These are phyloP conservation scores for Himalopsyche anomala DNA, from an alignment of 2,888 invertebrate genomes.

Conservation along the genomic window DNA sequence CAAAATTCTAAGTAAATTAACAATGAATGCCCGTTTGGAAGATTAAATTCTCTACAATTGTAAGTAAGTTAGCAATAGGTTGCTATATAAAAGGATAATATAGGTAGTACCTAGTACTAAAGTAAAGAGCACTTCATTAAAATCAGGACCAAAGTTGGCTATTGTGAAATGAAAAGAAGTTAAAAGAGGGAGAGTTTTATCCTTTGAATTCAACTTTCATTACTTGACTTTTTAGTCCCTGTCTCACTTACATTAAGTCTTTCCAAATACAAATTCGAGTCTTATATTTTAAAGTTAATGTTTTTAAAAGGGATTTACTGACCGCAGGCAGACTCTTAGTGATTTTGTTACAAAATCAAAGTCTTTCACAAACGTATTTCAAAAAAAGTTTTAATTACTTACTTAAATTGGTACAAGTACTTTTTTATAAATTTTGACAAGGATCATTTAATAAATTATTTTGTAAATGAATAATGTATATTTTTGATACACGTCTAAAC, in stretches of 20 bases:
- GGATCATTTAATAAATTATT: too few species aligned
- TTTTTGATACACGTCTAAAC: too few species aligned
- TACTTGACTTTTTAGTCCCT: slow-evolving; percentile 18
- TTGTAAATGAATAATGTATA: too few species aligned
- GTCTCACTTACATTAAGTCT: slow-evolving; percentile 47
- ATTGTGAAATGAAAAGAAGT: slow-evolving; percentile 42
- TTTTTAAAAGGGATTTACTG: slow-evolving; percentile 56
- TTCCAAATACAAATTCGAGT: slow-evolving; percentile 46
- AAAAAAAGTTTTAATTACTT: slow-evolving; percentile 25
- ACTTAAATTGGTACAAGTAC: not conserved
- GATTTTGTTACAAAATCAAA: slow-evolving; percentile 50
- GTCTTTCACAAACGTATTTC: slow-evolving; percentile 50
- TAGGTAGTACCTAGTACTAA: not conserved
- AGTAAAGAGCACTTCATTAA: slow-evolving; percentile 47
- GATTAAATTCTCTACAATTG: slow-evolving; percentile 23
- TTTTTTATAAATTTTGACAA: not conserved
- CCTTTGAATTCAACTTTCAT: slow-evolving; percentile 33
- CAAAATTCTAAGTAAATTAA: not conserved
- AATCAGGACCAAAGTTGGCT: slow-evolving; percentile 46
- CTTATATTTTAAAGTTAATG: slow-evolving; percentile 36
- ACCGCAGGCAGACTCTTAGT: slow-evolving; percentile 64
- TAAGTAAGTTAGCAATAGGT: not conserved
- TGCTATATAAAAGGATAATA: slow-evolving; percentile 21
- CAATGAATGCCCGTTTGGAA: not conserved
- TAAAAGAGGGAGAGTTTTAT: slow-evolving; percentile 36